Base-by-base conservation (phyloP, 2,888 invertebrate genomes). In the Barypeithes pellucidus region DNA sequence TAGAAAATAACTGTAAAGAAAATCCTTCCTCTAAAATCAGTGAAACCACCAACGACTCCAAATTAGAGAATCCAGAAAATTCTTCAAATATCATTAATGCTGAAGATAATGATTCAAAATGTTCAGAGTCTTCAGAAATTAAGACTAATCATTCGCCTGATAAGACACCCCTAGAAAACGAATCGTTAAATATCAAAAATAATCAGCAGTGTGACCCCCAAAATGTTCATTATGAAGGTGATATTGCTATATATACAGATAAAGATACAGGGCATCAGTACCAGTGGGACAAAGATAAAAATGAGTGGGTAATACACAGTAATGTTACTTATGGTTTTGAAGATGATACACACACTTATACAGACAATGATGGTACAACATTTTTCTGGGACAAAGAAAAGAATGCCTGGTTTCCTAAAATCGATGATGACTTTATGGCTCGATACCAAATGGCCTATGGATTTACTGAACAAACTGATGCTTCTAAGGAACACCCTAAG, bases 361-460 rank as follows among this genome's bases (percentile, higher is more conserved):
- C 92, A 5, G 96, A 96, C 83, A 86, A 89, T 63, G 98, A 99
- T 89, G 98, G 97, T 0, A 92, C 93, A 0, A 92, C 93, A 75
- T 97, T 91, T 85, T 94, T 98, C 82, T 99, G 97, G 96, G 97
- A 99, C 87, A 89, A 89, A 22, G 91, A 91, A 43, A 97, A 95
- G 84, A 93, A 91, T 82, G 98, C 97, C 3, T 99, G 98, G 98
- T 94, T 98, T 87, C 98, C 98, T 0, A 96, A 96, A 90, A 91
- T 99, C 75, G 96, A 98, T 87, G 97, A 97, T 81, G 96, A 99
- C 80, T 99, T 99, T 83, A 90, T 99, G 88, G 99, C 98, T 0
- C 90, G 90, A 69, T 99, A 99, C 88, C 98, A 99, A 87, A 94
- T 98, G 91, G 96, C 90, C 82, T 99, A 99, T 87, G 96, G 96